phyloP scores from a whole-genome alignment of 2,113 vertebrate genomes.

The Laticauda colubrina region DNA sequence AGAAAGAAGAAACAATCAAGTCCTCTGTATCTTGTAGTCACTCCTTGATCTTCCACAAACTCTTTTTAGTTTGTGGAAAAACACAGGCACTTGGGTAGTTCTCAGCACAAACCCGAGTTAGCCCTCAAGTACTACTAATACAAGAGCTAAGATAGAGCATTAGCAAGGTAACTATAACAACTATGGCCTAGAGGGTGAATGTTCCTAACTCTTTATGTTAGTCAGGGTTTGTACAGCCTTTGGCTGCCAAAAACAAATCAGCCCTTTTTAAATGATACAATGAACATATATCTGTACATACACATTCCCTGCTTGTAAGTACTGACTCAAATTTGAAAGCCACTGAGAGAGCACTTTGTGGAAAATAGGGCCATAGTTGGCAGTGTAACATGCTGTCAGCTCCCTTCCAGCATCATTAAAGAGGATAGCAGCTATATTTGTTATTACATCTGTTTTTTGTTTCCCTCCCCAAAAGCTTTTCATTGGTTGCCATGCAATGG shows the following conservation, averaged over 20 bases:
- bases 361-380: not conserved
- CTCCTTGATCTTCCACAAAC: not conserved
- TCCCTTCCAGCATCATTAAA: conserved; percentile 2
- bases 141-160: not conserved
- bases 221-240: conserved; percentile 13
- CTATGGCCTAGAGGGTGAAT: not conserved
- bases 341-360: not conserved
- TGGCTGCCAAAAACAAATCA: conserved; percentile 9
- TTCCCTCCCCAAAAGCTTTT: conserved; percentile 8
- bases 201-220: not conserved
- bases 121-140: not conserved
- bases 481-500: not conserved
- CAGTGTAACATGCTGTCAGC: conserved; percentile 14
- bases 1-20: not conserved
- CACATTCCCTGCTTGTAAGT: conserved; percentile 1
- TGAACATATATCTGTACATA: conserved; percentile 7
- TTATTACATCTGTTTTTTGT: conserved; percentile 18
- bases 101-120: conserved; percentile 10
- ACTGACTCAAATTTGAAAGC: conserved; percentile 21
- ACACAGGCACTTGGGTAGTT: not conserved
- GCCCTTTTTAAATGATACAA: not conserved
- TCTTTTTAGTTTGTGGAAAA: not conserved
- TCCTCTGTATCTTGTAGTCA: not conserved
- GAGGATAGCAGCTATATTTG: conserved; percentile 2
- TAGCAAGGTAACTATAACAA: not conserved